Evolutionary conservation across 1,140 invertebrate genomes (phyloP).

Genomic region (Macrobrachium rosenbergii): DNA sequence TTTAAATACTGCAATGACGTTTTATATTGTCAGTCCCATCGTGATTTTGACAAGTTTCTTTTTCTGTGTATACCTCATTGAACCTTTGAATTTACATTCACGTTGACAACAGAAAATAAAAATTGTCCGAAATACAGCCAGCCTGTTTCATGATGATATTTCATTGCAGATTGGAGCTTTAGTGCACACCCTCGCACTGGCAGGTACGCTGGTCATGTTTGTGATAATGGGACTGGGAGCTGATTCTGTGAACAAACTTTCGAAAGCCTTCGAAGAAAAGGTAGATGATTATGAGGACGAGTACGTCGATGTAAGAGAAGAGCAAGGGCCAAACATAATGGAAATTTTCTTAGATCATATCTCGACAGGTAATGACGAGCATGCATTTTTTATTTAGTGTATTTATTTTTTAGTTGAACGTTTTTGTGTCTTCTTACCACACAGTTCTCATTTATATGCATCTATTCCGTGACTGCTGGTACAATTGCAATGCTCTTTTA

Average conservation of each 20-base stretch:
- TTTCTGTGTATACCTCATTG: neutral
- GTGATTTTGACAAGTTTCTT: too few relatives aligned
- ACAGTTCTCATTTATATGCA: too few relatives aligned
- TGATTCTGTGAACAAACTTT: neutral
- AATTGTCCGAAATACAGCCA: neutral
- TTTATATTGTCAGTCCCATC: too few relatives aligned
- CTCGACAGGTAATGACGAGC: neutral
- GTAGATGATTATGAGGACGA: neutral
- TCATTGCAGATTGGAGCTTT: slow-evolving; percentile 20
- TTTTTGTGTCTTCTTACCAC: neutral
- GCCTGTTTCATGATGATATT: neutral
- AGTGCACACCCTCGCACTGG: neutral
- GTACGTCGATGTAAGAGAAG: slow-evolving; percentile 11
- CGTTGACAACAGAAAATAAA: neutral
- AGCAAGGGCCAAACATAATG: neutral
- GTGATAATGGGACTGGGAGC: neutral
- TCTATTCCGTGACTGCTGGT: too few relatives aligned
- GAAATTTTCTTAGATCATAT: neutral
- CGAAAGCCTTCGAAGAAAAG: neutral
- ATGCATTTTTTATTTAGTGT: too few relatives aligned
- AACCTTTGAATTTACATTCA: neutral
- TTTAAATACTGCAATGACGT: too few relatives aligned
- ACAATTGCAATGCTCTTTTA: neutral
- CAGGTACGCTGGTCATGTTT: neutral
- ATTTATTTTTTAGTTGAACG: neutral